Conservation (phyloP, 2,113 vertebrate species). For the Esox niger region DNA sequence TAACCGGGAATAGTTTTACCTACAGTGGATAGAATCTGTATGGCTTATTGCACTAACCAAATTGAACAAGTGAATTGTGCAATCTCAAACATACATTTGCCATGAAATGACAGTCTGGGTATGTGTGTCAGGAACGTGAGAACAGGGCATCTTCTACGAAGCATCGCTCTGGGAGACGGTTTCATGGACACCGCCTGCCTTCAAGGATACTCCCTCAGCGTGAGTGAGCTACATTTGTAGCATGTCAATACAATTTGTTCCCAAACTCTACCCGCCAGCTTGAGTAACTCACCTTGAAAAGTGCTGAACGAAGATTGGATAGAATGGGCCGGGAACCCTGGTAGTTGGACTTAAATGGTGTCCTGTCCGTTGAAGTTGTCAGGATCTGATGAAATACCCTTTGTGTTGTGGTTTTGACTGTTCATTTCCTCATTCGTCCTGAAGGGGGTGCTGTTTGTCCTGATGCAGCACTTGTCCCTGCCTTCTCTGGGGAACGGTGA, state of each 20-base stretch:
- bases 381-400: background rate
- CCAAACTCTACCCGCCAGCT: no score
- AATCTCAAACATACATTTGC: background rate
- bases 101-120: background rate
- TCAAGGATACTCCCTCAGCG: conserved; percentile 52
- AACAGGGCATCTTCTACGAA: conserved; percentile 55
- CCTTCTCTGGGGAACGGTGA: conserved; percentile 27
- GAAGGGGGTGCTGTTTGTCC: conserved; percentile 62
- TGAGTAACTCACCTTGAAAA: no score
- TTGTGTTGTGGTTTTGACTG: background rate
- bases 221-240: conserved; percentile 28
- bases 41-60: no score
- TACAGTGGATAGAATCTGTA: no score
- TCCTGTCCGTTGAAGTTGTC: background rate
- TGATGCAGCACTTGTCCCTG: conserved; percentile 57
- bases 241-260: no score
- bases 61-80: no score
- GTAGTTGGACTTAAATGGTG: no score
- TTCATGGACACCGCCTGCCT: conserved; percentile 53
- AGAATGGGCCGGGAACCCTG: no score
- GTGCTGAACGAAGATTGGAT: no score
- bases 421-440: background rate
- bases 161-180: conserved; percentile 33
- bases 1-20: no score
- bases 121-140: conserved; percentile 53